Evolutionary conservation across 2,888 invertebrate genomes (phyloP), one percentile per base, ranked within the genome.

Genomic region (Pedicia rivosa): DNA sequence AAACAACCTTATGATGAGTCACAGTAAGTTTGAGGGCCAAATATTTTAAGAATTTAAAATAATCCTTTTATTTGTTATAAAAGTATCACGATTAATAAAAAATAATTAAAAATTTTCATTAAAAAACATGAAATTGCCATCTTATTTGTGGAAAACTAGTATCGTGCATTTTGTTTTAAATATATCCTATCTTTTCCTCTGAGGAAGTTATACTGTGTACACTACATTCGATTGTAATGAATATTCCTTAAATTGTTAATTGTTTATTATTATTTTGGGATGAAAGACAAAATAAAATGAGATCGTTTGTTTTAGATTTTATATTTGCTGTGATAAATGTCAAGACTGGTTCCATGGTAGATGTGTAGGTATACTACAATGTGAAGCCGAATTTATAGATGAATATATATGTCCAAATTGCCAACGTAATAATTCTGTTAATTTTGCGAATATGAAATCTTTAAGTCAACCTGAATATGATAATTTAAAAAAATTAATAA

Each of bases 331-430:
- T 60, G 98, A 98, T 65, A 78, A 83, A 44, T 98, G 98, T 62
- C 91, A 95, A 61, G 95, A 92, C 62, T 98, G 98, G 98, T 97
- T 94, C 66, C 97, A 97, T 60, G 95, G 95, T 6, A 73, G 87
- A 40, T 97, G 97, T 62, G 95, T 97, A 30, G 95, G 95, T 26
- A 87, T 92, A 51, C 63, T 90, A 35, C 90, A 88, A 53, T 84
- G 86, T 3, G 91, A 91, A 57, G 94, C 91, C 15, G 88, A 92
- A 54, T 82, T 82, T 49, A 88, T 95, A 47, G 94, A 92, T 52
- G 90, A 91, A 50, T 98, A 97, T 54, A 77, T 90, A 46, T 97
- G 97, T 66, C 97, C 97, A 0, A 83, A 83, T 56, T 97, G 97
- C 63, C 86, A 90, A 57, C 74, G 83, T 47, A 84, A 88, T 57